These are phyloP conservation scores for Parauchenoglanis ngamensis DNA, from an alignment of 2,797 vertebrate species.

Conservation along the genomic window DNA sequence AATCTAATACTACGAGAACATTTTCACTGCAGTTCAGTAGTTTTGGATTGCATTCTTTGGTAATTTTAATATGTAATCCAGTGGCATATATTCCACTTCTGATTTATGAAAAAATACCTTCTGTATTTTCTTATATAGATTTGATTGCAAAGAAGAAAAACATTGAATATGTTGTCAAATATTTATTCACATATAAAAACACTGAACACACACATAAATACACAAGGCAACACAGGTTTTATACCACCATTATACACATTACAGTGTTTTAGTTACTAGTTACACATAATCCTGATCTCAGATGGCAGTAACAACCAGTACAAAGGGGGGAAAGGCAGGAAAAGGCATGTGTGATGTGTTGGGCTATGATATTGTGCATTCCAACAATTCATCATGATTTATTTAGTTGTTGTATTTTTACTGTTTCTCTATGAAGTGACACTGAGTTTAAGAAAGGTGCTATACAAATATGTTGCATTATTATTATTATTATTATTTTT, in stretches of 20 bases:
- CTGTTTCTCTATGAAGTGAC: not conserved
- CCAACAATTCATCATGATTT: not conserved
- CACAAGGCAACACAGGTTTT: constrained; percentile 54
- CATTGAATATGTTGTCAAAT: constrained; percentile 50
- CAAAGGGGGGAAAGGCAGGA: constrained; percentile 14
- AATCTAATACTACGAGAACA: not conserved
- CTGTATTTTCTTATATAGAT: not conserved
- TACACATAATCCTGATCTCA: constrained; percentile 16
- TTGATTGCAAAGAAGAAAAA: constrained; percentile 29
- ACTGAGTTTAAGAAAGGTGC: not conserved
- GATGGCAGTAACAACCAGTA: constrained; percentile 33
- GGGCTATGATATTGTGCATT: not conserved
- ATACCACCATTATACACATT: constrained; percentile 52
- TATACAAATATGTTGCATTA: not conserved
- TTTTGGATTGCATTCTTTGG: not conserved
- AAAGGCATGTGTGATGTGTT: constrained; percentile 25
- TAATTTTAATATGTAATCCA: not conserved
- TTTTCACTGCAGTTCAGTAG: not conserved
- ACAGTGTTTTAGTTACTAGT: constrained; percentile 49
- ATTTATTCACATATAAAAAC: constrained; percentile 68
- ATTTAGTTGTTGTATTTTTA: not conserved
- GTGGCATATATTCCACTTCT: not conserved
- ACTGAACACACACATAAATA: constrained; percentile 49
- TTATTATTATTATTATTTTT: not conserved
- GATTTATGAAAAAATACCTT: not conserved